phyloP scores from a whole-genome alignment of 2,797 vertebrate genomes.

The Tinamus major region DNA sequence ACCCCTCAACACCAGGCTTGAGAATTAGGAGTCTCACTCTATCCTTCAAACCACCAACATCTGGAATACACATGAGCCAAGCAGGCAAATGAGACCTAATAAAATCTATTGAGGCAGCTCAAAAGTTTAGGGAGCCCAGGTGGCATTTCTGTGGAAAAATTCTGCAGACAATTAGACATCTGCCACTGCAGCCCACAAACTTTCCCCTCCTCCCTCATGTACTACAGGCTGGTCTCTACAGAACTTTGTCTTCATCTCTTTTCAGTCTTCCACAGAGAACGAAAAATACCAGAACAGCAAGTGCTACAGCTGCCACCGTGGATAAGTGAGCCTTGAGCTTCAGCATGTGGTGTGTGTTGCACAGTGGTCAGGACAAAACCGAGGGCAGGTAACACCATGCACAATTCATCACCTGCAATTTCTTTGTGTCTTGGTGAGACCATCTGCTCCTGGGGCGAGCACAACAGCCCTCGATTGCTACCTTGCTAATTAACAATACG shows the following conservation, averaged over 20 bases:
- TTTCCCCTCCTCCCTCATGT: background rate
- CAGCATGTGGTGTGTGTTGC: background rate
- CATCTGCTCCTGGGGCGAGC: background rate
- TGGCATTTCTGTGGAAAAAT: background rate
- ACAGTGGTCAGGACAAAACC: background rate
- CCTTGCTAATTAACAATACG: background rate
- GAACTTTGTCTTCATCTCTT: background rate
- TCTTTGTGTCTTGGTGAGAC: background rate
- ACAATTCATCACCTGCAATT: background rate
- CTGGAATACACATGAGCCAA: background rate
- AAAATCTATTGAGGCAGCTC: background rate
- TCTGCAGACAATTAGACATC: background rate
- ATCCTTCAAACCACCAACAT: background rate
- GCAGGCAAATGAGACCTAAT: background rate
- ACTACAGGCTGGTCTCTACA: background rate
- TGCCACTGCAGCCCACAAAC: background rate
- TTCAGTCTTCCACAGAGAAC: background rate
- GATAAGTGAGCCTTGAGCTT: background rate
- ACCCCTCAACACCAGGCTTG: background rate
- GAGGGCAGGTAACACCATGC: background rate
- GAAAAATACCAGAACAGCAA: background rate
- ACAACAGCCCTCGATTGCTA: background rate
- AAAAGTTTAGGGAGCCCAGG: background rate
- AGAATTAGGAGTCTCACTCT: background rate
- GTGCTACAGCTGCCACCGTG: background rate